Evolutionary conservation across 2,888 invertebrate species (phyloP), one percentile per base, ranked within the genome.

Genomic region (Entomobrya multifasciata): DNA sequence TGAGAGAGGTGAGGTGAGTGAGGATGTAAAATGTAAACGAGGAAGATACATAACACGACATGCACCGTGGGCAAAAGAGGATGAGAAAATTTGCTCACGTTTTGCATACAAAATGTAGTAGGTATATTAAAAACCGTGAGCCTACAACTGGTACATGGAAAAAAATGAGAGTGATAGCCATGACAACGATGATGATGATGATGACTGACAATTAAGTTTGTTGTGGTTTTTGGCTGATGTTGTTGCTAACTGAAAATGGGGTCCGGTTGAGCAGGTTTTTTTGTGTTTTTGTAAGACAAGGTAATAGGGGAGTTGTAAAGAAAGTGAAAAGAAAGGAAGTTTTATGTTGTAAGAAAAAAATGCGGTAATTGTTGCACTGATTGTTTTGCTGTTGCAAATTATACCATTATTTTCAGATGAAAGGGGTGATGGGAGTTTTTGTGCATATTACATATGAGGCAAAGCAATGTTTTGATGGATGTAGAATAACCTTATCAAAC

Each of bases 231-330:
- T 20, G 17, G 57, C 57, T 57, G 25, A 57, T 65, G 62, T n/a
- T 82, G 82, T 82, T 82, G 82, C 82, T 62, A 82, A 27, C 82
- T 82, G 82, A 82, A 74, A 57, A 82, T 62, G 49, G 60, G 74
- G 82, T 82, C 60, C 47, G 49, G 62, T 65, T 17, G 17, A 65
- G 62, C 82, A 82, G 72, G 82, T 82, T 82, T n/a, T n/a, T n/a
- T n/a, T n/a, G n/a, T 70, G 20, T 52, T 4, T 4, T 8, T 60
- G 25, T 44, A 47, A 44, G 27, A 70, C 44, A 70, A 70, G 47
- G 22, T 47, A 47, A n/a, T 41, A 67, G 20, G 30, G 13, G 11
- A 17, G 5, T 65, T 5, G 25, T 70, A 15, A 47, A 47, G 27
- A 49, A 49, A 70, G 70, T 6, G 70, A 70, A 70, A 70, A 22